Percentiles rank a stretch among this genome's conserved stretches.
Evolutionary conservation across 2,113 vertebrate genomes (phyloP).

Genomic region (Bostrychus sinensis): DNA sequence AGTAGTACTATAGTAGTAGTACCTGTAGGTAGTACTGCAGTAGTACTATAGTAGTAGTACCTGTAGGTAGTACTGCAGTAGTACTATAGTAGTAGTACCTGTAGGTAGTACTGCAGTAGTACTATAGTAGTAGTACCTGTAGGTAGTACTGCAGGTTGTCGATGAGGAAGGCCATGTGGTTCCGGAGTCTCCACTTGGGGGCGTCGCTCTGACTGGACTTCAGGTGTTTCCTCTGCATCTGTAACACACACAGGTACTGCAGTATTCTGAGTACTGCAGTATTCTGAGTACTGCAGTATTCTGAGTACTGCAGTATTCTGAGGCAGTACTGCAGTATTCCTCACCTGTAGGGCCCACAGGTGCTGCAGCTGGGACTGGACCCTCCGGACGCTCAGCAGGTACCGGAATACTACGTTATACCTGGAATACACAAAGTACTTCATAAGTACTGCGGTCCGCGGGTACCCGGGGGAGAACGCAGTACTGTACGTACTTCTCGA

Average conservation of each 20-base stretch:
- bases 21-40: neutral
- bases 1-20: neutral
- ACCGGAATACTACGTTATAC: conserved; percentile 97
- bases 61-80: neutral
- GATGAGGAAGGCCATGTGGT: conserved; percentile 98
- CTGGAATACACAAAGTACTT: conserved; percentile 66
- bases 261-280: neutral
- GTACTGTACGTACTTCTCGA: conserved; percentile 88
- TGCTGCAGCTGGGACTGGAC: conserved; percentile 97
- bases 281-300: neutral
- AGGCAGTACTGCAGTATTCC: neutral
- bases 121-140: conserved; percentile 84
- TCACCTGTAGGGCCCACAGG: conserved; percentile 86
- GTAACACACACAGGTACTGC: conserved; percentile 63
- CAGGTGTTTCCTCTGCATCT: conserved; percentile 96
- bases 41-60: neutral
- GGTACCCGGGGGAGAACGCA: too few species aligned
- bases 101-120: neutral
- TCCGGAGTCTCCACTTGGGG: conserved; percentile 91
- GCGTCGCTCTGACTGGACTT: conserved; percentile 90
- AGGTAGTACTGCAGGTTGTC: conserved; percentile 98
- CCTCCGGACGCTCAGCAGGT: conserved; percentile 91
- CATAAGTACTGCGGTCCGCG: too few species aligned
- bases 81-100: neutral
- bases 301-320: neutral